Percentiles rank a stretch among this genome's conserved stretches.
These are phyloP conservation scores for Poecilia wingei DNA, from an alignment of 2,797 vertebrate species.

Conservation along the genomic window DNA sequence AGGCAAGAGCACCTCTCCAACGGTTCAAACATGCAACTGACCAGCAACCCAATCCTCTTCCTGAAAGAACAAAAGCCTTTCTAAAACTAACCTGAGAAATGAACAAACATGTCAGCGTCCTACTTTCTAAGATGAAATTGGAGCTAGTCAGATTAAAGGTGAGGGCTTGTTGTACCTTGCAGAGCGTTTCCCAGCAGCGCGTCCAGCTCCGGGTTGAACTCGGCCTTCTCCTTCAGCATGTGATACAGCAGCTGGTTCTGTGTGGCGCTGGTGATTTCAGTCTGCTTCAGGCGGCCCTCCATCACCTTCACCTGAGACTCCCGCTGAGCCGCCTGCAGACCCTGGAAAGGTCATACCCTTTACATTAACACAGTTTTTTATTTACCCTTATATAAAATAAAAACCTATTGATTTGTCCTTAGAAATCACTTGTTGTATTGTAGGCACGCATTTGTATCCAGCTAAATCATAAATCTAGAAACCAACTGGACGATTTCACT, in stretches of 20 bases:
- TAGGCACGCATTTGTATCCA: not conserved
- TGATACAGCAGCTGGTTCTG: slow-evolving; percentile 98
- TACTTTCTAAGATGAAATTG: not conserved
- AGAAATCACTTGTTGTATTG: not conserved
- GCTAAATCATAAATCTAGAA: not conserved
- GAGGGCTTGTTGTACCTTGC: slow-evolving; percentile 85
- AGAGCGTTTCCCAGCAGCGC: slow-evolving; percentile 94
- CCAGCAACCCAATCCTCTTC: slow-evolving; percentile 43
- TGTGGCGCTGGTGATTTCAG: slow-evolving; percentile 96
- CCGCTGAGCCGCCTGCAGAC: slow-evolving; percentile 94
- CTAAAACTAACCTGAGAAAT: not conserved
- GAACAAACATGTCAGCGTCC: not conserved
- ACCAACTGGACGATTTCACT: not conserved
- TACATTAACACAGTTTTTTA: not conserved
- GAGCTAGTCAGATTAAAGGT: slow-evolving; percentile 28
- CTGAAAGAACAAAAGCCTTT: slow-evolving; percentile 18
- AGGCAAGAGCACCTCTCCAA: slow-evolving; percentile 48
- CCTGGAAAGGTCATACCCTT: slow-evolving; percentile 72
- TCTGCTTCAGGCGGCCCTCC: slow-evolving; percentile 96
- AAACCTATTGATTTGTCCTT: not conserved
- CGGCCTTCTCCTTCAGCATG: slow-evolving; percentile 98
- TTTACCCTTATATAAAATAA: not conserved
- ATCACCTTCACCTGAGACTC: slow-evolving; percentile 98
- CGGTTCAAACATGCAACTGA: slow-evolving; percentile 64
- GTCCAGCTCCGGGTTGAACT: slow-evolving; percentile 97